Percentiles rank a stretch among this genome's conserved stretches.
These are phyloP conservation scores for Centruroides vittatus DNA, from an alignment of 1,140 invertebrate species.

Conservation along the genomic window DNA sequence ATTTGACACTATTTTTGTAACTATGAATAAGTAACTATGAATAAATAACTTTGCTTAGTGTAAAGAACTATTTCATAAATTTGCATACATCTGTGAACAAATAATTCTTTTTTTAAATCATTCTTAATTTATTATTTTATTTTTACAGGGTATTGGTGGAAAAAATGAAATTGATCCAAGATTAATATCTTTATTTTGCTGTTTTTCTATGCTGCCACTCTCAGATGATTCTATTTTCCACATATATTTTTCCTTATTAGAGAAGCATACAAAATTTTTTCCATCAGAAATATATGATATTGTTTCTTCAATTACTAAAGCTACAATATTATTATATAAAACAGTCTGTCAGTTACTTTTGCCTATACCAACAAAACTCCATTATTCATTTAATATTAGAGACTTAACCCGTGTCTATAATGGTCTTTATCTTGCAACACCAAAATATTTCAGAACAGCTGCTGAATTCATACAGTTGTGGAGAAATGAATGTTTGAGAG, in stretches of 20 bases:
- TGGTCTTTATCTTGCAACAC: slow-evolving; percentile 58
- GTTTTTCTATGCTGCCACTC: slow-evolving; percentile 72
- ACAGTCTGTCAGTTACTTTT: slow-evolving; percentile 58
- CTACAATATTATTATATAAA: slow-evolving; percentile 71
- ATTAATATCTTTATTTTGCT: slow-evolving; percentile 74
- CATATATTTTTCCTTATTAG: slow-evolving; percentile 54
- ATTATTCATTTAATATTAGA: slow-evolving; percentile 85
- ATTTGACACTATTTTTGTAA: no score
- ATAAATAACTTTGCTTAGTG: no score
- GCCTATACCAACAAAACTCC: slow-evolving; percentile 84
- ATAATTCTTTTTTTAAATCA: no score
- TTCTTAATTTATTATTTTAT: no score
- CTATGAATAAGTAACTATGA: no score
- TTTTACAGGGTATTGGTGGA: slow-evolving; percentile 49
- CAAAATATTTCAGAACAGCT: slow-evolving; percentile 43
- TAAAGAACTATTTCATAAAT: no score
- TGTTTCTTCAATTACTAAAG: slow-evolving; percentile 47
- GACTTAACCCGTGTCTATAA: slow-evolving; percentile 69
- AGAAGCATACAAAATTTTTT: slow-evolving; percentile 57
- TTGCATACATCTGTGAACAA: no score
- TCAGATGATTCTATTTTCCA: slow-evolving; percentile 38
- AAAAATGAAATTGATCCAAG: slow-evolving; percentile 76
- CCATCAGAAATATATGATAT: slow-evolving; percentile 45
- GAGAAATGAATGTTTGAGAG: slow-evolving; percentile 73
- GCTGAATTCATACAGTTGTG: slow-evolving; percentile 66